Evolutionary conservation across 2,888 invertebrate genomes (phyloP).

Genomic region (Strigamia maritima): DNA sequence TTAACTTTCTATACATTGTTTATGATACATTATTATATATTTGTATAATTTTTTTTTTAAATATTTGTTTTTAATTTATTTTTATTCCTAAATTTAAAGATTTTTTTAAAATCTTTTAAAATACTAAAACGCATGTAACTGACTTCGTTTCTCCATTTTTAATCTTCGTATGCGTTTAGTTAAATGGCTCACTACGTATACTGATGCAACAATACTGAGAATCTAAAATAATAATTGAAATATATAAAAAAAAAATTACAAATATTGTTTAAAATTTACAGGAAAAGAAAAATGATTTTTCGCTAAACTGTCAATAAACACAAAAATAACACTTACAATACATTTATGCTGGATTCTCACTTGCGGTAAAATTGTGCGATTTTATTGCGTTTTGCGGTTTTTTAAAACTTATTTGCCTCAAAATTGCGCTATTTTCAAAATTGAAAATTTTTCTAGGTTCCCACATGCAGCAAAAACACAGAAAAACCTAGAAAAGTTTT

Average conservation of each 20-base stretch:
- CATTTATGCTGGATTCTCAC: no score
- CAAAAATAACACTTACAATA: no score
- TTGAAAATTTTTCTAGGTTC: no score
- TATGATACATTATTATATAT: background rate
- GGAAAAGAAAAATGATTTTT: background rate
- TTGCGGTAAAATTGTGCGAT: no score
- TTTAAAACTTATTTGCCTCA: no score
- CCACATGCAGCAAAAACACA: no score
- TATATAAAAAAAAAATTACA: background rate
- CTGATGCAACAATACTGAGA: slow-evolving; percentile 8
- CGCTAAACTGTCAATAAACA: no score
- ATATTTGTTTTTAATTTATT: background rate
- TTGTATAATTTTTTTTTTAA: background rate
- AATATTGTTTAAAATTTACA: background rate
- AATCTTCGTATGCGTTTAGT: slow-evolving; percentile 16
- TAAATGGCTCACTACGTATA: slow-evolving; percentile 8
- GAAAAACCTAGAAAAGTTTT: no score
- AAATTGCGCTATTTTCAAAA: no score
- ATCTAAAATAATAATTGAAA: slow-evolving; percentile 11
- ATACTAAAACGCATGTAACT: background rate
- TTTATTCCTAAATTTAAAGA: background rate
- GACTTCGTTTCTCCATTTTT: slow-evolving; percentile 17
- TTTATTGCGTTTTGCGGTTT: no score
- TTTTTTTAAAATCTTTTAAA: background rate
- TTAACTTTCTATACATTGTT: background rate